Evolutionary conservation across 1,140 invertebrate genomes (phyloP).

Genomic region (Dysdera silvatica): DNA sequence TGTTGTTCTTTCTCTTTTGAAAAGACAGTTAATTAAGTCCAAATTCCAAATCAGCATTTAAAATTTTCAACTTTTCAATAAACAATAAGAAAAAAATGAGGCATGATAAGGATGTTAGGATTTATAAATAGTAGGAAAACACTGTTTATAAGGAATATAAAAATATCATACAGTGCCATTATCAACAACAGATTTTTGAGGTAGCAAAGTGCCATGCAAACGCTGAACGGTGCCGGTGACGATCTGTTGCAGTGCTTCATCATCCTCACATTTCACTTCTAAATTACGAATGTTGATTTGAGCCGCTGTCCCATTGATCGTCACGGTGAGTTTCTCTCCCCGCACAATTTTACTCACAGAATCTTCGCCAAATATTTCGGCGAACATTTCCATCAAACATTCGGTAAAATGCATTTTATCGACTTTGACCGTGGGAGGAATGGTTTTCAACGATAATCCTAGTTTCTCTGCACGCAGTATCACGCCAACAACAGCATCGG

Average conservation of each 20-base stretch:
- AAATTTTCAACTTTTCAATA: no score
- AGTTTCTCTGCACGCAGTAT: conserved; percentile 31
- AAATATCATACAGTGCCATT: no score
- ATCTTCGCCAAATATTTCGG: conserved; percentile 91
- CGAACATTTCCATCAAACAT: conserved; percentile 83
- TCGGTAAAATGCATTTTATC: conserved; percentile 53
- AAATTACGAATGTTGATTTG: conserved; percentile 74
- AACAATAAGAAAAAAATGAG: no score
- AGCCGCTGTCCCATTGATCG: conserved; percentile 73
- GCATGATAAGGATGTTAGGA: no score
- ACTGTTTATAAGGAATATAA: no score
- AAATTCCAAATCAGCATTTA: no score
- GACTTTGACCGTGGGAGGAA: conserved; percentile 17
- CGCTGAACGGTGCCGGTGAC: conserved; percentile 77
- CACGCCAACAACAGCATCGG: conserved; percentile 80
- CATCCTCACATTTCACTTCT: conserved; percentile 70
- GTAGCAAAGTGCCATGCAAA: conserved; percentile 73
- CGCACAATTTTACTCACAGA: conserved; percentile 91
- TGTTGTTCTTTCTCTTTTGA: no score
- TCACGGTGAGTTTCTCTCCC: conserved; percentile 76
- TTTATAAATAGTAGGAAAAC: no score
- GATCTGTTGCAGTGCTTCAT: conserved; percentile 72
- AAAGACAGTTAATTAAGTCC: no score
- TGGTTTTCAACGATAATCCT: not conserved
- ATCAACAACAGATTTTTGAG: conserved; percentile 39